Evolutionary conservation across 2,113 vertebrate genomes (phyloP), one percentile per base, ranked within the genome.

Genomic region (Gymnogyps californianus): DNA sequence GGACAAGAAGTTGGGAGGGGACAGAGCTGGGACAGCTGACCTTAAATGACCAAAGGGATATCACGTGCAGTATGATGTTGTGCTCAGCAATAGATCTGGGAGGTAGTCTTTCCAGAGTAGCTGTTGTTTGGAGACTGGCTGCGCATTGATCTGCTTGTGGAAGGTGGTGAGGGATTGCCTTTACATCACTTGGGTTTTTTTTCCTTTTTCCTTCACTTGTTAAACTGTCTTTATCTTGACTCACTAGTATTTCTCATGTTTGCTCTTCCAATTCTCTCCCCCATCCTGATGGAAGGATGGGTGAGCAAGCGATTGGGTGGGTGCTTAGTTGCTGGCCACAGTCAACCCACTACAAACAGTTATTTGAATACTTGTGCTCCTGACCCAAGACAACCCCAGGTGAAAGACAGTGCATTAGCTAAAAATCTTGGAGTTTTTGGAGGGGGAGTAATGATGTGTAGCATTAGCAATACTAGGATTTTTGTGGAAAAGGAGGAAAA

Each of bases 281-380:
- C 10, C 7, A 26, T 22, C 31, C 5, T 42, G n/a, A 21, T 6
- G 21, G 40, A 47, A 49, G 7, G 3, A 9, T 28, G 15, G 3
- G 26, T 67, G 20, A 64, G 31, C 1, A 6, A 17, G 21, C 0
- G 0, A 18, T 8, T 74, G 28, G 5, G 17, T 10, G 9, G 6
- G 12, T 57, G 13, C 19, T 72, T 26, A 26, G 16, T 4, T 89
- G 49, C 26, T 80, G 77, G 9, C 13, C 9, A 7, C 40, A 19
- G 21, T n/a, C 16, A 86, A 28, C 12, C 4, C 19, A 10, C 32
- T 14, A n/a, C 16, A 28, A 46, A 58, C 13, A 69, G 21, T 14
- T n/a, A 7, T 29, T 29, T 52, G 22, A 65, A 85, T 16, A 31
- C 14, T 40, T 80, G 20, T 65, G 13, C 2, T 20, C 10, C 29